phyloP scores from a whole-genome alignment of 2,797 vertebrate species.

The Acomys russatus region DNA sequence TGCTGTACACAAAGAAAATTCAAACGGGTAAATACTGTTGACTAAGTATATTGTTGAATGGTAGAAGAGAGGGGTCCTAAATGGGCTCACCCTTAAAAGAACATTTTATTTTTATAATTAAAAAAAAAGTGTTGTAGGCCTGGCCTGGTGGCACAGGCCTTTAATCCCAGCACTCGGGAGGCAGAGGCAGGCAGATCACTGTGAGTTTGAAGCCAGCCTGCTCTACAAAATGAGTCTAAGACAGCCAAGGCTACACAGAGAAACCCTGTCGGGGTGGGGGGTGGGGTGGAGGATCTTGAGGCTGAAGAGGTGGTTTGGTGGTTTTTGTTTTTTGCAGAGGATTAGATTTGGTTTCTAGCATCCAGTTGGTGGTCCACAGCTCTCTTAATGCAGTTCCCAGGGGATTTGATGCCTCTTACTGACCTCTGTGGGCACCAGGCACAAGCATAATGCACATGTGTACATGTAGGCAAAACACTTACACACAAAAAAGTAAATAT shows the following conservation, averaged over 20 bases:
- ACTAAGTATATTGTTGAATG: background rate
- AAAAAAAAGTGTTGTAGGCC: background rate
- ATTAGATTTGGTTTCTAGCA: background rate
- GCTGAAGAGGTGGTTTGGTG: background rate
- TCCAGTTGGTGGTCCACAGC: background rate
- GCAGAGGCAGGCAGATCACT: too few relatives aligned
- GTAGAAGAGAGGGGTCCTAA: background rate
- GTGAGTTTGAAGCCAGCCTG: too few relatives aligned
- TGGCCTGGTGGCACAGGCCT: too few relatives aligned
- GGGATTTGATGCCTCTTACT: background rate
- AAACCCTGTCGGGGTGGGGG: too few relatives aligned
- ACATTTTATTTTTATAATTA: background rate
- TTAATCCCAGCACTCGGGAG: too few relatives aligned
- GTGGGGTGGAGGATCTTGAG: background rate
- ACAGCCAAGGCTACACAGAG: too few relatives aligned
- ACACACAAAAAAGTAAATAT: background rate
- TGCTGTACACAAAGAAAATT: background rate
- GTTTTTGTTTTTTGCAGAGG: background rate
- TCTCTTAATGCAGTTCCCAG: background rate
- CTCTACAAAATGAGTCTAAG: too few relatives aligned
- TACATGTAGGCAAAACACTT: background rate
- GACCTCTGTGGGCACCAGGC: background rate
- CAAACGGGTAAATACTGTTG: background rate
- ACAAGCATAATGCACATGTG: background rate
- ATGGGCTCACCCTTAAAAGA: conserved; percentile 17